A percentile compares a stretch with the other conserved stretches of the same genome.
Evolutionary conservation across 2,113 vertebrate genomes (phyloP).

Genomic region (Eonycteris spelaea): DNA sequence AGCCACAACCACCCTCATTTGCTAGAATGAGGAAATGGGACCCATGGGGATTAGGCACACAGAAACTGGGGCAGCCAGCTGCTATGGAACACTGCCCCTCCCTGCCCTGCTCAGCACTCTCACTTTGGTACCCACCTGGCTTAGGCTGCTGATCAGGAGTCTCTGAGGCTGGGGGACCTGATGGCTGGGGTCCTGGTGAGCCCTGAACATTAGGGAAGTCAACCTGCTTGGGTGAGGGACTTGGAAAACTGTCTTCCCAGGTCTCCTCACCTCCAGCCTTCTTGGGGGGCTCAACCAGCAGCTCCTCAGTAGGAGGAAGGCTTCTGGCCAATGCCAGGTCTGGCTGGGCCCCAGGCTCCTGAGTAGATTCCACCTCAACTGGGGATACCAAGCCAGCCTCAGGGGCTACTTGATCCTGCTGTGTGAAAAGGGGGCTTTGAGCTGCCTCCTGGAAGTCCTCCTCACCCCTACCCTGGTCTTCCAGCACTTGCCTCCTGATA

Average conservation of each 20-base stretch:
- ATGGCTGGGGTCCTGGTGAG: background rate
- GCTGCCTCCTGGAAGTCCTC: constrained; percentile 34
- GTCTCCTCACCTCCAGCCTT: background rate
- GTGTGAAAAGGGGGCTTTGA: constrained; percentile 3
- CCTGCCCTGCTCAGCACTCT: background rate
- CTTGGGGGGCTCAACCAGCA: background rate
- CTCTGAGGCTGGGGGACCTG: background rate
- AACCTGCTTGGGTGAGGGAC: background rate
- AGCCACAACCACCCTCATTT: background rate
- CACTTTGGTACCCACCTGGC: constrained; percentile 73
- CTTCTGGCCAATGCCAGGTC: constrained; percentile 32
- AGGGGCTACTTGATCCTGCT: background rate
- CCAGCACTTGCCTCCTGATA: background rate
- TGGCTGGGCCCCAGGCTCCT: constrained; percentile 3
- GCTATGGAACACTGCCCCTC: accelerated
- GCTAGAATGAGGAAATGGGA: background rate
- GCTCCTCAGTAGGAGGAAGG: constrained; percentile 45
- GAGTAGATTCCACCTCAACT: background rate
- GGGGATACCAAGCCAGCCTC: background rate
- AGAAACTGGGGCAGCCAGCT: background rate
- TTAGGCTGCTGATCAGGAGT: background rate
- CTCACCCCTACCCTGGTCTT: background rate
- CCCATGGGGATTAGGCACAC: background rate
- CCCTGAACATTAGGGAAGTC: background rate
- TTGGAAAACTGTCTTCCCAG: background rate